Base-by-base conservation (phyloP, 2,797 vertebrate species). In the Podargus strigoides region DNA sequence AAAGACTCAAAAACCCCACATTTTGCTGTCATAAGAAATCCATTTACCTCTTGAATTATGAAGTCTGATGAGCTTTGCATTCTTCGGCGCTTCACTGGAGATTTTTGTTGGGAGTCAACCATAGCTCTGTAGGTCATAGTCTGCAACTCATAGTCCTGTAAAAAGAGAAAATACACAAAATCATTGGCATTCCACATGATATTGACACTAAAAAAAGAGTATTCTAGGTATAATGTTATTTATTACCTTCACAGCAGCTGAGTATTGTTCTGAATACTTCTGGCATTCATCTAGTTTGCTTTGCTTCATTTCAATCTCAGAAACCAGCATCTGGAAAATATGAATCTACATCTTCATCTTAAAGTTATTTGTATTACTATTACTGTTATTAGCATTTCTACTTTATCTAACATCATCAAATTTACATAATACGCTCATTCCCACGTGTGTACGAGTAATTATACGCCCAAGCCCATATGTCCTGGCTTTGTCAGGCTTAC, bases 41-140 rank as follows among this genome's bases (percentile, higher is more conserved):
- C 14, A 26, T 47, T 93, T 95, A 99, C 99, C 98, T 99, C 99
- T 95, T 99, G 99, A 95, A 99, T 98, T 90, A 99, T 98, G 83
- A 98, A 96, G 85, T 99, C 99, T 76, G 99, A 99, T 3, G 98
- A 99, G 96, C 98, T 99, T 95, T 99, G 99, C 96, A 99, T 98
- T 96, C 98, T 98, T 58, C 99, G 98, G 56, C 99, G 98, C 97
- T 99, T 99, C 49, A 99, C 98, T 18, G 99, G 99, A 63, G 99
- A 99, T 92, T 99, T 99, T 95, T 99, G 99, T 49, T 99, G n/a
- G n/a, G n/a, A n/a, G n/a, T n/a, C n/a, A n/a, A n/a, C n/a, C n/a
- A n/a, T n/a, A n/a, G n/a, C n/a, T n/a, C n/a, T 98, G 96, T 99
- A 99, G 30, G 99, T 99, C 99, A 99, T 99, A 83, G 99, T 98